Conservation (phyloP, 2,888 invertebrate genomes). For the Odontothrips loti region DNA sequence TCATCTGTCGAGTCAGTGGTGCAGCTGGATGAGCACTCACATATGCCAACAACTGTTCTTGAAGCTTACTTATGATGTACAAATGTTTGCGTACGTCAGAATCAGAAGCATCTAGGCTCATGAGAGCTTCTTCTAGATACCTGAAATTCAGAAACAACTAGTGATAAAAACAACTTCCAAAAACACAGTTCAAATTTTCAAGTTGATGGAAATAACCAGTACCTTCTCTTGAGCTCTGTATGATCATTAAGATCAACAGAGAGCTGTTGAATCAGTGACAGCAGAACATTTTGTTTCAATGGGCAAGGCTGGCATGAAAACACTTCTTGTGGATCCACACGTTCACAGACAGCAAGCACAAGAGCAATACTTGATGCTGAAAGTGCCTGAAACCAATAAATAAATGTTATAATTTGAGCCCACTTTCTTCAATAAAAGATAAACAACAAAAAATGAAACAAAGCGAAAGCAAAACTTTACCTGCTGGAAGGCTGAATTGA, state of each 20-base stretch:
- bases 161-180: slow-evolving; percentile 30
- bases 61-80: slow-evolving; percentile 69
- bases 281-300: slow-evolving; percentile 80
- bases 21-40: slow-evolving; percentile 62
- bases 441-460: neutral
- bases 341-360: slow-evolving; percentile 81
- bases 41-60: slow-evolving; percentile 68
- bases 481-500: slow-evolving; percentile 81
- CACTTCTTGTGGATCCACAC: slow-evolving; percentile 72
- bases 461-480: slow-evolving; percentile 41
- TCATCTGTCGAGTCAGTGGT: slow-evolving; percentile 60
- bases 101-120: slow-evolving; percentile 72
- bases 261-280: slow-evolving; percentile 91
- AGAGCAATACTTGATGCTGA: slow-evolving; percentile 80
- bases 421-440: neutral
- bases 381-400: slow-evolving; percentile 62
- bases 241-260: slow-evolving; percentile 82
- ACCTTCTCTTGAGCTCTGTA: slow-evolving; percentile 78
- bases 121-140: slow-evolving; percentile 80
- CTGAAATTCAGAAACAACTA: slow-evolving; percentile 50
- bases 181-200: neutral
- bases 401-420: neutral
- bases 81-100: slow-evolving; percentile 79
- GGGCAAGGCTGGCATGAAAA: slow-evolving; percentile 65
- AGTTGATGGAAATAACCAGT: slow-evolving; percentile 40